Evolutionary conservation across 2,113 vertebrate genomes (phyloP), one percentile per base, ranked within the genome.

Genomic region (Lampris incognitus): DNA sequence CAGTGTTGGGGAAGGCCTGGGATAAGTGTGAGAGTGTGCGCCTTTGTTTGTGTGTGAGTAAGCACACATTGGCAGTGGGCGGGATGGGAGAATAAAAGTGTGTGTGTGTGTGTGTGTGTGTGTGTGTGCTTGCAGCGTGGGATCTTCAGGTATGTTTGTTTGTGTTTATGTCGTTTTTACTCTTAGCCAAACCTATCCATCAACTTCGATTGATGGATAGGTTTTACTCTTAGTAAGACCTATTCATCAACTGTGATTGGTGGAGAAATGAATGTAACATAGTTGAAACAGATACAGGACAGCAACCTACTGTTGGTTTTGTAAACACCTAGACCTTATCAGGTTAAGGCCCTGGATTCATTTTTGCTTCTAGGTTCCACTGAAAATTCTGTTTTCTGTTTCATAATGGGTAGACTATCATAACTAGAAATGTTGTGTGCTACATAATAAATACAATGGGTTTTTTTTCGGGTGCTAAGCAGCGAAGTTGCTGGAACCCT

Each of bases 1-100:
- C 85, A 84, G 83, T 74, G 66, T 52, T 55, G 62, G 72, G 36
- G 48, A 52, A 72, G 64, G 38, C 40, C 0, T 24, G n/a, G 68
- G 55, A 66, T 49, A 61, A 56, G 56, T 52, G 40, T 9, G 9
- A 49, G n/a, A 50, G 71, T 71, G 50, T 40, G 4, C 13, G 9
- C n/a, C 39, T 44, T 10, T 46, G 8, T 66, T 36, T 51, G 10
- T 39, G 1, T 24, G 11, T 67, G 11, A 11, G 38, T 4, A 13
- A 6, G 51, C 41, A 39, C 10, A 24, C 24, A 24, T 24, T 24
- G 24, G 24, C 24, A 24, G 24, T 24, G 24, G 24, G 24, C 24
- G 24, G 24, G 24, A 24, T 24, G 24, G 24, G 24, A 24, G 24
- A 24, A 24, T 24, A n/a, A 24, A 55, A 52, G 69, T 57, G 1